Conservation (phyloP, 2,888 invertebrate species). For the Eupelmus urozonus region DNA sequence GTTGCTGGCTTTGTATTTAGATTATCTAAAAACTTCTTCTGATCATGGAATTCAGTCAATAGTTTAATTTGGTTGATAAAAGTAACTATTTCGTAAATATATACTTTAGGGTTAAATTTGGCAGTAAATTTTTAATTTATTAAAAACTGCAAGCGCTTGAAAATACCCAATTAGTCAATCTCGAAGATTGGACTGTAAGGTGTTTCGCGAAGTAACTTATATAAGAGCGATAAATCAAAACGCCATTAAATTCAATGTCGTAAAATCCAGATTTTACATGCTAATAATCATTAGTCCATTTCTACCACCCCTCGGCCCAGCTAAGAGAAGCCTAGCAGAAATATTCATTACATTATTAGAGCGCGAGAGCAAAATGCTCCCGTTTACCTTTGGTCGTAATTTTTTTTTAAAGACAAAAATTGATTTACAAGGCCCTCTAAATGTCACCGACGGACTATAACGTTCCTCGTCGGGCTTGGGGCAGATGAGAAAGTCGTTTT, state of each 20-base stretch:
- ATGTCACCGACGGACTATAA: conserved; percentile 36
- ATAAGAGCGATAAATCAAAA: conserved; percentile 26
- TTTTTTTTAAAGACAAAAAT: conserved; percentile 60
- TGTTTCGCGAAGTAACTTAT: conserved; percentile 5
- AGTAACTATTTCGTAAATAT: too few species aligned
- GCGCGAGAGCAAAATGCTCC: conserved; percentile 1
- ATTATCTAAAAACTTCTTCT: too few species aligned
- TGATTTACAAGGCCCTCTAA: conserved; percentile 63
- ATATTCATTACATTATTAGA: conserved; percentile 38
- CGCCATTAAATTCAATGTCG: conserved; percentile 10
- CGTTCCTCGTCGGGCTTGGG: not conserved
- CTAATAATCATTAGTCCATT: conserved; percentile 20
- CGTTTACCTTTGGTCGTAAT: not conserved
- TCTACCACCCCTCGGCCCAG: not conserved
- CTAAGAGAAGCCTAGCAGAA: not conserved
- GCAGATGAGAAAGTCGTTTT: conserved; percentile 23
- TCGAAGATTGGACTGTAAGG: too few species aligned
- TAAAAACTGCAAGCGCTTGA: too few species aligned
- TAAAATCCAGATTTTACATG: conserved; percentile 28
- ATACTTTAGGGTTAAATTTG: too few species aligned
- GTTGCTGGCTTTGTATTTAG: not conserved
- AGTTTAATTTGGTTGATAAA: too few species aligned
- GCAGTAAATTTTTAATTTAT: too few species aligned
- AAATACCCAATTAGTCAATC: too few species aligned
- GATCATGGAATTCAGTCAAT: too few species aligned